Base-by-base conservation (phyloP, 1,140 invertebrate species). In the Bombus difficillimus region DNA sequence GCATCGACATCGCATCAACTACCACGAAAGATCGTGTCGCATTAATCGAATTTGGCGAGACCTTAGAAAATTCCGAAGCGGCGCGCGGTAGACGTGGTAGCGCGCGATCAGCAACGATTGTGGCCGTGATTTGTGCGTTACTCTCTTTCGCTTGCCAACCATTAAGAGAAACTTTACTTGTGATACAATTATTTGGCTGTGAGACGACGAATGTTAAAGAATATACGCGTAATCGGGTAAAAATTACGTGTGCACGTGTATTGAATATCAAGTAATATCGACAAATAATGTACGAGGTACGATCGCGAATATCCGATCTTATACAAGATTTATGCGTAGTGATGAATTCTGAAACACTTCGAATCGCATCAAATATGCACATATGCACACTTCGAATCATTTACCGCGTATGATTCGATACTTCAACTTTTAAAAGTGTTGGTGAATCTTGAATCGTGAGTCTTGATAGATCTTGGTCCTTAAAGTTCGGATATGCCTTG, bases 1-100 rank as follows among this genome's bases (percentile, higher is more conserved):
- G 71, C 37, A 71, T 43, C 72, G 59, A 76, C 74, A 37, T 34
- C 25, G 2, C 10, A 2, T 28, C 62, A 37, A 71, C 62, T 79
- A 47, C 77, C 34, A 66, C 71, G 53, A 71, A 71, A 43, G 79
- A 64, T 69, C 88, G 89, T 78, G 73, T 74, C 91, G 69, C 75
- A 72, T 89, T 92, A 93, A 93, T 93, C 90, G 88, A 92, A 93
- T 93, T 92, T 91, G 81, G 86, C 83, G 92, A 92, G 90, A 89
- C 91, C 92, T 90, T 92, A 93, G 88, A 93, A 93, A 92, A 93
- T 91, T 83, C 74, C 72, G 72, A 81, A 69, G 85, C 57, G 68
- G 13, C 47, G n/a, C 64, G 37, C 66, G 64, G 62, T 18, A 28
- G 32, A 71, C 59, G 68, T 81, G 34, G 13, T 73, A 47, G 41